A percentile compares a stretch with the other conserved stretches of the same genome.
phyloP scores from a whole-genome alignment of 2,113 vertebrate genomes.

The Caracal caracal region DNA sequence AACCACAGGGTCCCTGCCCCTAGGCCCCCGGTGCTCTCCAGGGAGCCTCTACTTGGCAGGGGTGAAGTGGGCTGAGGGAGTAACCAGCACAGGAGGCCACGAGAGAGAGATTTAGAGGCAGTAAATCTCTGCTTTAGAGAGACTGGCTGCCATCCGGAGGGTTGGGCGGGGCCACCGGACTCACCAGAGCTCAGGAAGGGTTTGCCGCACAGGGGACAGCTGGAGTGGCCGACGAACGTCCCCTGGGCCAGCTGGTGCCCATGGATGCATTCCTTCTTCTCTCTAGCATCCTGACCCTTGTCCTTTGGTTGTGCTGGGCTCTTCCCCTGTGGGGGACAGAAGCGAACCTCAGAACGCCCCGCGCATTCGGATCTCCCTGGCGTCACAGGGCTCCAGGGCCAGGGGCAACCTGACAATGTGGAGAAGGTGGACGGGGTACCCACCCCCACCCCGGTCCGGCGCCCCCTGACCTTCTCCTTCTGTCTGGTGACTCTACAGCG shows the following conservation, averaged over 20 bases:
- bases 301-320: constrained; percentile 82
- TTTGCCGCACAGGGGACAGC: constrained; percentile 93
- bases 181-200: constrained; percentile 94
- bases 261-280: constrained; percentile 82
- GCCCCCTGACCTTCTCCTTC: constrained; percentile 93
- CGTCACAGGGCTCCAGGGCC: background rate
- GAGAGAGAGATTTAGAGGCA: no score
- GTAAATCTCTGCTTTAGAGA: no score
- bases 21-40: background rate
- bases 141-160: background rate
- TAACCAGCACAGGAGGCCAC: fast-evolving
- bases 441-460: no score
- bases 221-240: constrained; percentile 89
- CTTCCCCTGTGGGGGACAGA: constrained; percentile 76
- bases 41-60: background rate
- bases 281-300: constrained; percentile 77
- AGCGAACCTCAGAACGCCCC: background rate
- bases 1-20: background rate
- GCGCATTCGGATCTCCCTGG: background rate
- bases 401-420: background rate
- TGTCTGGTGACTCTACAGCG: constrained; percentile 93
- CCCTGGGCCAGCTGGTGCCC: constrained; percentile 90
- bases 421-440: background rate
- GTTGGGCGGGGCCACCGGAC: constrained; percentile 78
- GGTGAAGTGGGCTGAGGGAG: background rate